phyloP scores from a whole-genome alignment of 35 echinoderm and acorn worm genomes.

The Lytechinus pictus region DNA sequence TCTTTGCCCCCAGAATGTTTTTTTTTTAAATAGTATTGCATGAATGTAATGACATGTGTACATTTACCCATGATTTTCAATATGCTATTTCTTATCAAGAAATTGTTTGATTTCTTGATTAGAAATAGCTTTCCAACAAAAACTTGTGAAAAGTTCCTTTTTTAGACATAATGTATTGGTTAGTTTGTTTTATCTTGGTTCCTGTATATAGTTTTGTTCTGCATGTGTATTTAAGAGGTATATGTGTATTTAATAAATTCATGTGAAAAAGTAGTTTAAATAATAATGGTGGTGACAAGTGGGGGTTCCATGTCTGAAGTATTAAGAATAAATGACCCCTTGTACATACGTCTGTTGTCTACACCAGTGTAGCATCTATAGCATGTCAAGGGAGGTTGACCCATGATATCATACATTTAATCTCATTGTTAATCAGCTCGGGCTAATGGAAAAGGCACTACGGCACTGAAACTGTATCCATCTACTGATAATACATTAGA shows the following conservation, averaged over 20 bases:
- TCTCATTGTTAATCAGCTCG: constrained; percentile 10
- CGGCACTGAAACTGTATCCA: constrained; percentile 24
- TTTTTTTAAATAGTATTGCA: too few relatives aligned
- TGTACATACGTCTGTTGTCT: neutral
- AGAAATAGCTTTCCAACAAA: too few relatives aligned
- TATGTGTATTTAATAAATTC: neutral
- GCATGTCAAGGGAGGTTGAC: neutral
- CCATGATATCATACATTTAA: constrained; percentile 4
- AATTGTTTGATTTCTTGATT: too few relatives aligned
- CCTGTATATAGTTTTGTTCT: neutral
- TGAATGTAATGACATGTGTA: too few relatives aligned
- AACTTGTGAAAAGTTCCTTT: too few relatives aligned
- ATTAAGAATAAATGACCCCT: neutral
- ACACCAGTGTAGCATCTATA: neutral
- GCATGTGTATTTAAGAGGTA: neutral
- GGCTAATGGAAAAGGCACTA: constrained; percentile 27
- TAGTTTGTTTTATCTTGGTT: too few relatives aligned
- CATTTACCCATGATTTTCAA: too few relatives aligned
- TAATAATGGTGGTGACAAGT: neutral
- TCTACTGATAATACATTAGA: constrained; percentile 16
- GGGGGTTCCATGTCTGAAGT: too few relatives aligned
- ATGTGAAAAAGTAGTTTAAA: neutral
- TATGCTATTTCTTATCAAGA: too few relatives aligned
- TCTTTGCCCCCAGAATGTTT: too few relatives aligned
- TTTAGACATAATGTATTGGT: too few relatives aligned